Evolutionary conservation across 2,113 vertebrate genomes (phyloP), one percentile per base, ranked within the genome.

Genomic region (Pavo muticus): DNA sequence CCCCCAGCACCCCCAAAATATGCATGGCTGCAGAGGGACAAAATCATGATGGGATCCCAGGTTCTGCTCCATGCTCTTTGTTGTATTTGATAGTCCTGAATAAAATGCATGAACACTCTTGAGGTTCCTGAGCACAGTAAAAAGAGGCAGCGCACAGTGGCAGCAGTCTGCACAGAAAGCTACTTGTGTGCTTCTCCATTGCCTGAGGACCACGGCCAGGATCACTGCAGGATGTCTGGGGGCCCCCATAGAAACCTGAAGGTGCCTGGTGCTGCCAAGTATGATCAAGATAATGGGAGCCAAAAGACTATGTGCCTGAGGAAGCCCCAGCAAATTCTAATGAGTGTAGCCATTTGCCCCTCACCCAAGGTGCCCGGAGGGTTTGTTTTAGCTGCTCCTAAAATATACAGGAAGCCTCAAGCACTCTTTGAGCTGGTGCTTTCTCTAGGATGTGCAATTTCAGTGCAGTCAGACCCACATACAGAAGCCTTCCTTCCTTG

Each of bases 291-390:
- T 20, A 56, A 61, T 15, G 48, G 63, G 39, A 86, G 6, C 16
- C 25, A 32, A 17, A n/a, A 27, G 4, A 40, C 3, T 45, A 18
- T 69, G 54, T 35, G 18, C 3, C 42, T 3, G 35, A 68, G 25
- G 59, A 69, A 75, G 15, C 3, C 40, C 45, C 39, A 8, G 1
- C 15, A 74, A 19, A 42, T 63, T 32, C 63, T 67, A 6, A 40
- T 0, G 6, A 57, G 7, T 1, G 1, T 8, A 1, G 5, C 19
- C 35, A 61, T 8, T 17, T 70, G 44, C 15, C 9, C 11, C 12
- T 39, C n/a, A 18, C 40, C 20, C 50, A 30, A 17, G 30, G 29
- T 5, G 9, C 40, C 40, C 29, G 88, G 6, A 56, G 35, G 6
- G 15, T 91, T 91, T 40, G 30, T 19, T 70, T 65, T 68, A 52